Percentiles rank a stretch among this genome's conserved stretches.
Conservation (phyloP, 2,113 vertebrate genomes). For the Leiothrix lutea region DNA sequence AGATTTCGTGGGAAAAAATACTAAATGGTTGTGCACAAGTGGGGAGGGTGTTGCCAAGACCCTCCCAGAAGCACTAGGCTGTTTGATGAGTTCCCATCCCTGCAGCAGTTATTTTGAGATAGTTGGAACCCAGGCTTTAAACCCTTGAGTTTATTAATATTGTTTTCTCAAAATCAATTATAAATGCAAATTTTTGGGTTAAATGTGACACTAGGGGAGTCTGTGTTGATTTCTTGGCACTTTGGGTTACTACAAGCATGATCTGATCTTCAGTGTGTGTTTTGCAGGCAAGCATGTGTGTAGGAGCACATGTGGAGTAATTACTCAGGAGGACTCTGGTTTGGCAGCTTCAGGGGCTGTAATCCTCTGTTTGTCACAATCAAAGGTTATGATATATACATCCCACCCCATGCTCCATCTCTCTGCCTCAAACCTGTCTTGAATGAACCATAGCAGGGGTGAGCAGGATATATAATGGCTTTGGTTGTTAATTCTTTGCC, state of each 20-base stretch:
- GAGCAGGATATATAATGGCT: not conserved
- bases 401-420: not conserved
- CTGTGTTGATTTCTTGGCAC: not conserved
- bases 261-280: not conserved
- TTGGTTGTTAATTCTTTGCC: not conserved
- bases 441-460: not conserved
- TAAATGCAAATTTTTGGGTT: not conserved
- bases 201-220: not conserved
- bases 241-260: not conserved
- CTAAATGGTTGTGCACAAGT: not conserved
- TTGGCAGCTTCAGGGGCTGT: not conserved
- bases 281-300: not conserved
- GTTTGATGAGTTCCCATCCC: not conserved
- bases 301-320: not conserved
- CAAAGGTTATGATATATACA: not conserved
- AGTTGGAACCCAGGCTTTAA: not conserved
- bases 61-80: not conserved
- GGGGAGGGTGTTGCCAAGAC: not conserved
- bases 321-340: not conserved
- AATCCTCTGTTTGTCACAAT: not conserved
- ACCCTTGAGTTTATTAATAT: not conserved
- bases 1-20: conserved; percentile 42
- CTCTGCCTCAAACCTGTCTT: not conserved
- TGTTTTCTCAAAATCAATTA: not conserved
- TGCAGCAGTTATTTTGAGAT: not conserved